Base-by-base conservation (phyloP, 2,797 vertebrate species). In the Hydrocynus forskahlii region DNA sequence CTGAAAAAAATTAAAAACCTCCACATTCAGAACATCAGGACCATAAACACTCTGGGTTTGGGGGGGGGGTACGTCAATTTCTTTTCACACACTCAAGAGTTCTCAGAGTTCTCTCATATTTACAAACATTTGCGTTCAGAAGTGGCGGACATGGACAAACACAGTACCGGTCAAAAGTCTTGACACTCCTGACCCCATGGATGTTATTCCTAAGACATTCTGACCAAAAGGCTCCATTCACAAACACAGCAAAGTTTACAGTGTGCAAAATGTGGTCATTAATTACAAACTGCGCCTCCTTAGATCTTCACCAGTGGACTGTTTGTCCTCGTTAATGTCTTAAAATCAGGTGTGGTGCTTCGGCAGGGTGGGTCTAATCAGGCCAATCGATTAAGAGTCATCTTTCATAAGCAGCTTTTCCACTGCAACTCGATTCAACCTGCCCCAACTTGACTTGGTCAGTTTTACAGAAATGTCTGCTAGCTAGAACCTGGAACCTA, bases 11-110 rank as follows among this genome's bases (percentile, higher is more conserved):
- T 35, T 85, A 63, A 81, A 45, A 35, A 76, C 72, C 35, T 67
- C 35, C 38, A 67, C 64, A 67, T 81, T 79, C 55, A 75, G 78
- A 45, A 68, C 45, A 68, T 52, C 66, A 45, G n/a, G 6, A 83
- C 88, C n/a, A 10, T 67, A n/a, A 40, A 43, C 17, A 2, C 64
- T 67, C 64, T 19, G 63, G 38, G 38, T 67, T 67, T 35, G 35
- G 4, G 43, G 9, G 63, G 63, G 64, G 64, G 43, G 38, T 35
- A 29, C 62, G 17, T 38, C 8, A 64, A 38, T 6, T 9, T 38
- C 17, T 40, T 17, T 66, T 38, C 17, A 16, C 35, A 67, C 35
- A 67, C 64, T 19, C 17, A 38, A 67, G 63, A 66, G 63, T 40
- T 66, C 35, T 40, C 35, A 7, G 38, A 19, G 64, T 67, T 67